Evolutionary conservation across 2,888 invertebrate genomes (phyloP).

Genomic region (Chironomus riparius): DNA sequence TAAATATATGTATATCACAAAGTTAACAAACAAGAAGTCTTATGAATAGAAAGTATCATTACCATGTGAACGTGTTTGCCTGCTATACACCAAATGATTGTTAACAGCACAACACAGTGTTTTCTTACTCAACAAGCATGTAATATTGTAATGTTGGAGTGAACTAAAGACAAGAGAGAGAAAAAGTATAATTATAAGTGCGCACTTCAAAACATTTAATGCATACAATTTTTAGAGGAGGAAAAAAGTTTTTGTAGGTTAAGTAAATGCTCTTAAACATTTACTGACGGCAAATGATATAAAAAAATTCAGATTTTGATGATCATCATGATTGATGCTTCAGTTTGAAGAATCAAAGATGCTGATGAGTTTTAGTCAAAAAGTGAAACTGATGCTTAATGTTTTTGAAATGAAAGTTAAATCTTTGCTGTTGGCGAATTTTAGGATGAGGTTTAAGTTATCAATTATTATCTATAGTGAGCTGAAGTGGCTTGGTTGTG

Average conservation of each 20-base stretch:
- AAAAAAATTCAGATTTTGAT: too few species aligned
- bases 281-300: too few species aligned
- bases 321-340: too few species aligned
- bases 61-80: not conserved
- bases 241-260: not conserved
- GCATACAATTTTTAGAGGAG: not conserved
- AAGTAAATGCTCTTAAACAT: not conserved
- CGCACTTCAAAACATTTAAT: not conserved
- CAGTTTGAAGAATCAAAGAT: too few species aligned
- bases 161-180: not conserved
- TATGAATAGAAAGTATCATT: not conserved
- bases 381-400: too few species aligned
- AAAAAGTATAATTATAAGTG: not conserved
- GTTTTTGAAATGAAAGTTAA: too few species aligned
- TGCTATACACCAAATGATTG: not conserved
- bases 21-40: not conserved
- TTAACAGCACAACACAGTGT: not conserved
- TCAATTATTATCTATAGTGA: too few species aligned
- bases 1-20: not conserved
- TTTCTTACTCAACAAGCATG: slow-evolving; percentile 9
- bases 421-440: too few species aligned
- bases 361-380: too few species aligned
- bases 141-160: not conserved
- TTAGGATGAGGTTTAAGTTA: too few species aligned
- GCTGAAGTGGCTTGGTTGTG: too few species aligned